Evolutionary conservation across 2,113 vertebrate genomes (phyloP), one percentile per base, ranked within the genome.

Genomic region (Litocranius walleri): DNA sequence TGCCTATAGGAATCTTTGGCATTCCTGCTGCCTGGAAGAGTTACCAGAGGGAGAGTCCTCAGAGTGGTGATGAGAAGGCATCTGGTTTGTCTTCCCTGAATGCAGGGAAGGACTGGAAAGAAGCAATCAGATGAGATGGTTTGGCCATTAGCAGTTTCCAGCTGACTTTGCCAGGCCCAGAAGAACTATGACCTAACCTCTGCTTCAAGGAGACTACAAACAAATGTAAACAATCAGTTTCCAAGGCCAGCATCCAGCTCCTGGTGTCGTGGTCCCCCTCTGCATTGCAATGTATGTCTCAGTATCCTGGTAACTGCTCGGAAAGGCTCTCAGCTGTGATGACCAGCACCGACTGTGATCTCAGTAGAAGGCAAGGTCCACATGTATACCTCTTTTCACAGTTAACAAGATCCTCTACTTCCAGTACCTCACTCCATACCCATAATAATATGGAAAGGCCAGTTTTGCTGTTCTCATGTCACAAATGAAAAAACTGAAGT

Each of bases 211-310:
- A 96, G 83, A 97, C 87, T 95, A 77, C 84, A 97, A 97, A 97
- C 97, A 98, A 95, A 97, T 91, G 91, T 94, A 97, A 98, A 98
- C 97, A 98, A 96, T 94, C 83, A 90, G 97, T 98, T 97, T 97
- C 97, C 54, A 98, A 98, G 98, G 78, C 91, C 64, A 6, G 83
- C 57, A 50, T 98, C 95, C 95, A 97, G 85, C 52, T 89, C 86
- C 89, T 61, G 43, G 43, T 94, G 96, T 95, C 91, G 88, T 82
- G 80, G 91, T 88, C 89, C 86, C 86, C 93, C 59, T 98, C 89
- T 90, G 83, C 62, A 62, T 84, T 97, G 29, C 82, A 97, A 98
- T 96, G 94, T 92, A 98, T 96, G 61, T 94, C 80, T 98, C 81
- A 30, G 88, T 97, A 90, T 97, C 97, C 93, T 96, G 89, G 97